Conservation (phyloP, 2,113 vertebrate genomes). For the Dromaius novaehollandiae region DNA sequence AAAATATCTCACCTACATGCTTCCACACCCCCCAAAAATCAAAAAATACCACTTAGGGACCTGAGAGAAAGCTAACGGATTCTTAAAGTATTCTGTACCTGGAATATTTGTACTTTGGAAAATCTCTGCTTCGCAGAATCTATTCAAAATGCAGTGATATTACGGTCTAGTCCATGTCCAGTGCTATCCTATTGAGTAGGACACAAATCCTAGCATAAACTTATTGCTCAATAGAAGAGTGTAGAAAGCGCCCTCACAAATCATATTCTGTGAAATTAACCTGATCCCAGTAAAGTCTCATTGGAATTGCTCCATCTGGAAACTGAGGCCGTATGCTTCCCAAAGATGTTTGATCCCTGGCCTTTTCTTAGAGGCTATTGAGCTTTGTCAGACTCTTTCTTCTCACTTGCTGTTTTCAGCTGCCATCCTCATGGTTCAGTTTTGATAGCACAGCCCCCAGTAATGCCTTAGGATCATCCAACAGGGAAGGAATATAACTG, state of each 20-base stretch:
- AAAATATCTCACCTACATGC: neutral
- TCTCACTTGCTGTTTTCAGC: neutral
- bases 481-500: neutral
- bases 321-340: neutral
- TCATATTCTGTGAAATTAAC: neutral
- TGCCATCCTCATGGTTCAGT: neutral
- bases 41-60: neutral
- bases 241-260: neutral
- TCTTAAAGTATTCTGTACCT: neutral
- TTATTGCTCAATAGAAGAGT: neutral
- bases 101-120: neutral
- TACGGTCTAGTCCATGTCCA: neutral
- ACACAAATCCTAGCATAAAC: neutral
- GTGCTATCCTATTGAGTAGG: neutral
- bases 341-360: neutral
- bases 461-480: neutral
- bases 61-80: neutral
- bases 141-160: neutral
- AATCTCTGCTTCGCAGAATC: neutral
- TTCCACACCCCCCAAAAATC: fast-evolving
- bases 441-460: neutral
- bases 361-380: neutral
- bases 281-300: neutral
- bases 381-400: neutral
- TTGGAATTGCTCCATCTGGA: neutral